These are phyloP conservation scores for Ptilonorhynchus violaceus DNA, from an alignment of 2,113 vertebrate genomes.

Conservation along the genomic window DNA sequence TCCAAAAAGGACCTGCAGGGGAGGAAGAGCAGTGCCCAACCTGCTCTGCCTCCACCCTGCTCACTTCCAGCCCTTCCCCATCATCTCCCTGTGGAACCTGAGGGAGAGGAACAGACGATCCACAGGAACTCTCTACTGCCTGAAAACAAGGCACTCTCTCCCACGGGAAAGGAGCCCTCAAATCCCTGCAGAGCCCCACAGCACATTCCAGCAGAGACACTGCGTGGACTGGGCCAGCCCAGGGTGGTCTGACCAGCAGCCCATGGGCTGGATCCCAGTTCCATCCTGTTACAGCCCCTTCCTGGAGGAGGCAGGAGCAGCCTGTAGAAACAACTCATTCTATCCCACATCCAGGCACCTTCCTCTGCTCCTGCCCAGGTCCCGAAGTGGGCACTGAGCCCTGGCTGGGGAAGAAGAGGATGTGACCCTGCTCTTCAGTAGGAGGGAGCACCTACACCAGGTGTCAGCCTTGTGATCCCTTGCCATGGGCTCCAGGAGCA, in stretches of 20 bases:
- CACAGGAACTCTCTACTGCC: neutral
- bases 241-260: neutral
- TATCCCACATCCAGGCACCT: neutral
- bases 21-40: neutral
- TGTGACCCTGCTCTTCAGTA: neutral
- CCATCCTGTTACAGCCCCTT: neutral
- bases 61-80: neutral
- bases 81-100: neutral
- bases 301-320: neutral
- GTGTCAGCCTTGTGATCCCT: neutral
- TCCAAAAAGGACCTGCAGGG: neutral
- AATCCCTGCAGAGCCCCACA: neutral
- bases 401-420: neutral
- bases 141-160: neutral
- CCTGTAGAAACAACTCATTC: neutral
- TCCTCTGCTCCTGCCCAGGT: neutral
- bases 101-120: neutral
- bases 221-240: neutral
- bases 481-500: neutral
- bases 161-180: neutral
- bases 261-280: neutral
- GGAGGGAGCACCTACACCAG: neutral
- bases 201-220: neutral
- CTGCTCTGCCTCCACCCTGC: neutral
- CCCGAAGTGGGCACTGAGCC: neutral